Evolutionary conservation across 1,140 invertebrate species (phyloP).

Genomic region (Notospermus geniculatus): DNA sequence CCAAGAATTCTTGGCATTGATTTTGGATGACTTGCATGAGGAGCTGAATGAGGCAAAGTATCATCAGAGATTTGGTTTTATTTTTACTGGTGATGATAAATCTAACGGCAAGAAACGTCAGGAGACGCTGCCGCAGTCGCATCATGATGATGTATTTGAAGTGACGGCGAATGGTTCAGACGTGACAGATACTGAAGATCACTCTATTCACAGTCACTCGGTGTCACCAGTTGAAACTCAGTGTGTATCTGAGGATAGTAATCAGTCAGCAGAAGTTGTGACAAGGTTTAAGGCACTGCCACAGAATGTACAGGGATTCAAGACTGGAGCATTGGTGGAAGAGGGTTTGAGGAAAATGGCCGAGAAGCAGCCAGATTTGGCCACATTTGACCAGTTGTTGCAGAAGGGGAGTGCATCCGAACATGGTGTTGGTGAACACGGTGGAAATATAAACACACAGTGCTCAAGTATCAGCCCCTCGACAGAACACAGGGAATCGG

Average conservation of each 20-base stretch:
- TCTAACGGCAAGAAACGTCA: too few species aligned
- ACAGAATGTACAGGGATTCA: too few species aligned
- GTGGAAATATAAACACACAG: too few species aligned
- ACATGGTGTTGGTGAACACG: too few species aligned
- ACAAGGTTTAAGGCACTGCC: neutral
- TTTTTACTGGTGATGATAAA: too few species aligned
- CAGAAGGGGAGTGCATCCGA: too few species aligned
- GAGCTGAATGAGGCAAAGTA: constrained; percentile 60
- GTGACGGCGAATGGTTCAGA: constrained; percentile 14
- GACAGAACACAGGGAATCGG: too few species aligned
- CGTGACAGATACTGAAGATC: neutral
- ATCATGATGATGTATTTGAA: constrained; percentile 41
- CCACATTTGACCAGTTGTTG: too few species aligned
- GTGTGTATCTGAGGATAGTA: constrained; percentile 37
- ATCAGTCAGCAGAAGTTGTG: constrained; percentile 27
- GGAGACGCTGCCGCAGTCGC: neutral
- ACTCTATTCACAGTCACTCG: constrained; percentile 2
- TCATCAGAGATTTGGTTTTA: constrained; percentile 9
- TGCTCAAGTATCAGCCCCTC: too few species aligned
- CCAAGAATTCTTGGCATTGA: constrained; percentile 71
- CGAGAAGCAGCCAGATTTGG: too few species aligned
- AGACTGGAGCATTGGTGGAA: too few species aligned
- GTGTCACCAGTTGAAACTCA: neutral
- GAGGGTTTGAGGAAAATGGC: too few species aligned
- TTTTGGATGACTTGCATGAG: constrained; percentile 69